Percentiles rank a stretch among this genome's conserved stretches.
Evolutionary conservation across 1,140 invertebrate species (phyloP).

Genomic region (Pseudomyrmex cubaensis): DNA sequence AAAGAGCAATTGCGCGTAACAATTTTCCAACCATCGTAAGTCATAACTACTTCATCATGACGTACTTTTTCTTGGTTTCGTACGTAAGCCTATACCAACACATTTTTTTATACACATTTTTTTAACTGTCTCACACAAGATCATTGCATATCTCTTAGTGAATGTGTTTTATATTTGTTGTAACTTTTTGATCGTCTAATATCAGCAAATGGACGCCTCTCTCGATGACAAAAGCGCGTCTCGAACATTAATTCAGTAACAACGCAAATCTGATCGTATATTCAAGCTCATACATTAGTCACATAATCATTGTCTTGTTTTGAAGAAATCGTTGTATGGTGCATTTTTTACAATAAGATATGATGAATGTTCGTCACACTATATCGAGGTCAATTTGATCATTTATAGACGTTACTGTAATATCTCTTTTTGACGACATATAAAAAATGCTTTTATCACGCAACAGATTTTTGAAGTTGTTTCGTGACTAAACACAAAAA

Average conservation of each 20-base stretch:
- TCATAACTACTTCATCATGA: background rate
- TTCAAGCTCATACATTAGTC: background rate
- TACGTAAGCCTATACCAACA: no score
- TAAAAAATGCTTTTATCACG: background rate
- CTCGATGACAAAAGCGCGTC: conserved; percentile 55
- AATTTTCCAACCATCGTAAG: no score
- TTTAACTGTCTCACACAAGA: background rate
- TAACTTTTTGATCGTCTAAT: background rate
- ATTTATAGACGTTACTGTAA: no score
- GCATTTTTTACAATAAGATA: conserved; percentile 31
- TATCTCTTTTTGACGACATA: no score
- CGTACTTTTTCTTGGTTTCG: background rate
- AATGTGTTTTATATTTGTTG: conserved; percentile 11
- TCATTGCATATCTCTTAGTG: conserved; percentile 35
- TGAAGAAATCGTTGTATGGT: conserved; percentile 44
- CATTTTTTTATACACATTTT: no score
- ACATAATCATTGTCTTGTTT: conserved; percentile 37
- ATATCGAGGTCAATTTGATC: no score
- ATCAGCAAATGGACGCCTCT: conserved; percentile 57
- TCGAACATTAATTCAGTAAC: conserved; percentile 61
- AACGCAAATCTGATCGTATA: conserved; percentile 58
- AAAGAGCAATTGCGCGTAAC: no score
- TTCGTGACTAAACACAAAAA: background rate
- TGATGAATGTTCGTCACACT: no score
- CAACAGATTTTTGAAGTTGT: background rate